Percentiles rank a stretch among this genome's conserved stretches.
phyloP scores from a whole-genome alignment of 2,797 vertebrate genomes.

The Delichon dasypus region DNA sequence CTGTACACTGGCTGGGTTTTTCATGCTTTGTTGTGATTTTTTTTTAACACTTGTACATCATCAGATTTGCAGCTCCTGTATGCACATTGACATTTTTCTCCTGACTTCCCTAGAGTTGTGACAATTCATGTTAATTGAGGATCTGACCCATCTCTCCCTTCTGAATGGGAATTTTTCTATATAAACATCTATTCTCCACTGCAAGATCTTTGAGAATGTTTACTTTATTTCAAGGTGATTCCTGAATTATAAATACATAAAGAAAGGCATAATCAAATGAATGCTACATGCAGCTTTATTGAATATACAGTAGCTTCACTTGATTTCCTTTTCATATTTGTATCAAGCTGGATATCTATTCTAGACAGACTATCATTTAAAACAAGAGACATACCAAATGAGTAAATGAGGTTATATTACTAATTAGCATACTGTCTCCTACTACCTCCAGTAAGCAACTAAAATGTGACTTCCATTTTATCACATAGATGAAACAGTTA shows the following conservation, averaged over 20 bases:
- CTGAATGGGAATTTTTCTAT: background rate
- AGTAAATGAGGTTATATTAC: conserved; percentile 80
- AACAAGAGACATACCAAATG: conserved; percentile 69
- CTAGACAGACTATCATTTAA: conserved; percentile 70
- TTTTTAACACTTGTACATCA: background rate
- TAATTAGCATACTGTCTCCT: conserved; percentile 79
- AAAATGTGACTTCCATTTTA: conserved; percentile 79
- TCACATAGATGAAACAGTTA: conserved; percentile 84
- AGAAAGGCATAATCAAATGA: conserved; percentile 10
- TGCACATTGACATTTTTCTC: background rate
- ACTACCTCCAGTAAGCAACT: conserved; percentile 73
- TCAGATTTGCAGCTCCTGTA: background rate
- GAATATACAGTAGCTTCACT: conserved; percentile 43
- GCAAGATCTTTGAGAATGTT: conserved; percentile 6
- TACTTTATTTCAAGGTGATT: conserved; percentile 49
- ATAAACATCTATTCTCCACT: background rate
- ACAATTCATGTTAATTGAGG: background rate
- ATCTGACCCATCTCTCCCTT: background rate
- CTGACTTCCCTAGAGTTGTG: background rate
- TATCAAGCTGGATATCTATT: conserved; percentile 71
- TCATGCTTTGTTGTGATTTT: background rate
- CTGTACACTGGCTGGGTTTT: background rate
- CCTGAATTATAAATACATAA: conserved; percentile 9
- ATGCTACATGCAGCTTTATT: conserved; percentile 28
- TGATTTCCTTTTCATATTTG: conserved; percentile 67